Base-by-base conservation (phyloP, 2,113 vertebrate genomes). In the Forbesichthys agassizii region DNA sequence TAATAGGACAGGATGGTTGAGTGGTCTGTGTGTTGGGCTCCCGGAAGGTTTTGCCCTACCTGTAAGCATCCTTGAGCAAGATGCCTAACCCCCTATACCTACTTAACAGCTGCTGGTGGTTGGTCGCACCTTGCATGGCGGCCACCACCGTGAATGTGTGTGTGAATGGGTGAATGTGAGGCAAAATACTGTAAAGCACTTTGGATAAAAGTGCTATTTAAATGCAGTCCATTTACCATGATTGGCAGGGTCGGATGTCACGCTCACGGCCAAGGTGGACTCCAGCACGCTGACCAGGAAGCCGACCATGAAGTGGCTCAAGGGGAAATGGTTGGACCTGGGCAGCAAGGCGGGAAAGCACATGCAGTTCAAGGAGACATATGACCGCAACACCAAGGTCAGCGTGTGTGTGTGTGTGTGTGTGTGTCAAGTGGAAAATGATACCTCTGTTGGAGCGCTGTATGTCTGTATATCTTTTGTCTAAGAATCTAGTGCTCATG, bases 291-390 rank as follows among this genome's bases (percentile, higher is more conserved):
- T 97, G 12, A 51, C 83, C 0, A 91, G 73, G 59, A 95, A 95
- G 64, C 95, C 95, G 0, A 27, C 73, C 9, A 79, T 95, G 82
- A 96, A 95, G 64, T 97, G 96, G 96, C 87, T 97, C 84, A 97
- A 97, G 86, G 96, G 96, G 0, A 97, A 97, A 75, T 97, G 96
- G 96, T 13, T 95, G 89, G 95, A 96, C 73, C 90, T 97, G 14
- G 88, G 88, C 67, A 95, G 91, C 89, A 96, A 97, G 79, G 94
- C 94, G 0, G 95, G 96, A 2, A 90, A 93, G 66, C 93, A 95
- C 0, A 88, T 96, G 75, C 88, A 94, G 81, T 94, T 96, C 82
- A 95, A 93, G 80, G 95, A 96, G 83, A 90, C 78, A 0, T 94
- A 94, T 0, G 95, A 97, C 82, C 83, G 94, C 5, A 91, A 95